These are phyloP conservation scores for Pheosia gnoma DNA, from an alignment of 2,888 invertebrate genomes.

Conservation along the genomic window DNA sequence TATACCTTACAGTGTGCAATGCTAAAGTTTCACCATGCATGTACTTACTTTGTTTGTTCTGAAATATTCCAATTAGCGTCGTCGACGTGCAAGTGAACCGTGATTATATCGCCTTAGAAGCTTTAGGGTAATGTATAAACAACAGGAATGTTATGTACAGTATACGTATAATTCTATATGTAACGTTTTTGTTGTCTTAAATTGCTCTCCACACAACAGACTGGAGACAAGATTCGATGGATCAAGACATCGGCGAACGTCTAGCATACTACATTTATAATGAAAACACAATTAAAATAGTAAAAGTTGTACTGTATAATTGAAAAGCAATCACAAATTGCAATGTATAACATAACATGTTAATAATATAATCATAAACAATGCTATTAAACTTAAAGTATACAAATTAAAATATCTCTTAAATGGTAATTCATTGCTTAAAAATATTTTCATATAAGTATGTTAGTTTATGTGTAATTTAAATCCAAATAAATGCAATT, in stretches of 20 bases:
- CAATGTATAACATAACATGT: neutral
- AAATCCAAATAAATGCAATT: conserved; percentile 30
- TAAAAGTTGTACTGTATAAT: conserved; percentile 21
- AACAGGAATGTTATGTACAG: conserved; percentile 85
- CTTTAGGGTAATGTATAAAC: conserved; percentile 82
- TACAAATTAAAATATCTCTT: neutral
- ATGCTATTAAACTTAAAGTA: too few species aligned
- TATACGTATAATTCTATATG: conserved; percentile 82
- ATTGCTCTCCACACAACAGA: conserved; percentile 74
- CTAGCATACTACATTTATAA: neutral
- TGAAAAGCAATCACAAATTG: conserved; percentile 23
- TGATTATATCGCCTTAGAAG: conserved; percentile 30
- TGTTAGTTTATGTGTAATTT: conserved; percentile 9
- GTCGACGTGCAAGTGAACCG: too few species aligned
- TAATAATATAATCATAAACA: neutral
- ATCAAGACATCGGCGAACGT: neutral
- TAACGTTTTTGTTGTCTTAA: conserved; percentile 85
- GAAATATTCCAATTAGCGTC: too few species aligned
- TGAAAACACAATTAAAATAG: conserved; percentile 13
- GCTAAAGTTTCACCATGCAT: too few species aligned
- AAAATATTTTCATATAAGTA: conserved; percentile 11
- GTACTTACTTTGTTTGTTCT: too few species aligned
- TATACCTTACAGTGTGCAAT: too few species aligned
- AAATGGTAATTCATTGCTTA: neutral
- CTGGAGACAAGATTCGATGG: neutral